Evolutionary conservation across 2,888 invertebrate species (phyloP).

Genomic region (Notodonta ziczac): DNA sequence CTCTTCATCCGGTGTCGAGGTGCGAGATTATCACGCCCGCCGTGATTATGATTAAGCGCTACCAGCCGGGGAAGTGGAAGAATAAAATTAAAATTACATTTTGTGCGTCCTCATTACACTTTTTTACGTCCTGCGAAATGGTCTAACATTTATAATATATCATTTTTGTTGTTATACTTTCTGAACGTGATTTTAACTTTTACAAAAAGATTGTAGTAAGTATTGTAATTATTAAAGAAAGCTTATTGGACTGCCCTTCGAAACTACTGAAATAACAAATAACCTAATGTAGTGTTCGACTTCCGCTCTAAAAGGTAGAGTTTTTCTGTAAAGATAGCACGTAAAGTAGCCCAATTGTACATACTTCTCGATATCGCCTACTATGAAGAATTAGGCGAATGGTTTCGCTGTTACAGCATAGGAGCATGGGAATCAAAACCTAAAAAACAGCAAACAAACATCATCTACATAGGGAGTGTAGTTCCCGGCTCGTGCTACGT

Average conservation of each 20-base stretch:
- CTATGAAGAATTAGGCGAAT: too few species aligned
- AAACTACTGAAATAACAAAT: too few species aligned
- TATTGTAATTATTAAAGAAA: background rate
- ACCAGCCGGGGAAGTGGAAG: constrained; percentile 56
- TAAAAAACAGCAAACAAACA: background rate
- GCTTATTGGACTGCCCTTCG: too few species aligned
- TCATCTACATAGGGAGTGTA: constrained; percentile 32
- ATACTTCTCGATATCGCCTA: too few species aligned
- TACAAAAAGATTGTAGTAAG: background rate
- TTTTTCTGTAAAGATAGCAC: too few species aligned
- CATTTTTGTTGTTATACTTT: constrained; percentile 17
- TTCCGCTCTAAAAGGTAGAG: too few species aligned
- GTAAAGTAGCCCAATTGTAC: too few species aligned
- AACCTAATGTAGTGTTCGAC: too few species aligned
- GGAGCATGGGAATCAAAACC: background rate
- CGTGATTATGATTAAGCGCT: constrained; percentile 73
- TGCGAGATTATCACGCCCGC: constrained; percentile 66
- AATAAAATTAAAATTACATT: constrained; percentile 72
- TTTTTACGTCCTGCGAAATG: constrained; percentile 45
- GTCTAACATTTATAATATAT: constrained; percentile 25
- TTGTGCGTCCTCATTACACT: constrained; percentile 56
- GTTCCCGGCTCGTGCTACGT: constrained; percentile 47
- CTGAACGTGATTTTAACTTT: background rate
- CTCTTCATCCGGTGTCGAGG: constrained; percentile 57
- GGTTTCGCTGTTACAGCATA: too few species aligned